These are phyloP conservation scores for Acanthurus lineatus DNA, from an alignment of 2,797 vertebrate genomes.

Conservation along the genomic window DNA sequence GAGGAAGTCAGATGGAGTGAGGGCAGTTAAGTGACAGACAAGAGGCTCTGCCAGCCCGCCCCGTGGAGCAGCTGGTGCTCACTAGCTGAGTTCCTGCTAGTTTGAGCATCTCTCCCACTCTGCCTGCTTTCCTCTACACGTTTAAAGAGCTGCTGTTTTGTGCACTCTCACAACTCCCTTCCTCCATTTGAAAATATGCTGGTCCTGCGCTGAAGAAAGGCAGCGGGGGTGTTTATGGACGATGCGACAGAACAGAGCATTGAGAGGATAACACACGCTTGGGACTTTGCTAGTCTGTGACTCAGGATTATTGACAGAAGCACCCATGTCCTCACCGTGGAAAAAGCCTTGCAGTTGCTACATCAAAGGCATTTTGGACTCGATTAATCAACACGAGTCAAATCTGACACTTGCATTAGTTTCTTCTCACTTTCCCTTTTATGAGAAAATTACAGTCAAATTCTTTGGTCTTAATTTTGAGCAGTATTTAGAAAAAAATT, in stretches of 20 bases:
- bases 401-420: constrained; percentile 59
- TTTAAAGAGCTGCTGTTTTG: constrained; percentile 51
- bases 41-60: constrained; percentile 28
- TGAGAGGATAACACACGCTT: constrained; percentile 43
- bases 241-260: constrained; percentile 27
- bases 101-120: constrained; percentile 40
- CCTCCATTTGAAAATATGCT: constrained; percentile 52
- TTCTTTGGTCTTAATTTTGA: constrained; percentile 48
- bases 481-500: constrained; percentile 36
- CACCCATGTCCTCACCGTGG: constrained; percentile 51
- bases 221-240: constrained; percentile 34
- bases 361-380: constrained; percentile 51
- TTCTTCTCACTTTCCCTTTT: constrained; percentile 41
- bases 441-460: constrained; percentile 33
- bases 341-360: constrained; percentile 47
- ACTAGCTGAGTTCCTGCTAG: constrained; percentile 49
- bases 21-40: constrained; percentile 57
- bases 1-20: constrained; percentile 37
- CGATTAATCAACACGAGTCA: constrained; percentile 44
- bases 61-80: constrained; percentile 46
- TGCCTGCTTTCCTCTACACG: constrained; percentile 44
- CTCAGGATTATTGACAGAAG: constrained; percentile 77
- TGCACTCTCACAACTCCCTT: constrained; percentile 49
- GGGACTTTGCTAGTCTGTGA: constrained; percentile 67
- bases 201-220: constrained; percentile 38